Evolutionary conservation across 2,888 invertebrate genomes (phyloP).

Genomic region (Ypsolopha scabrella): DNA sequence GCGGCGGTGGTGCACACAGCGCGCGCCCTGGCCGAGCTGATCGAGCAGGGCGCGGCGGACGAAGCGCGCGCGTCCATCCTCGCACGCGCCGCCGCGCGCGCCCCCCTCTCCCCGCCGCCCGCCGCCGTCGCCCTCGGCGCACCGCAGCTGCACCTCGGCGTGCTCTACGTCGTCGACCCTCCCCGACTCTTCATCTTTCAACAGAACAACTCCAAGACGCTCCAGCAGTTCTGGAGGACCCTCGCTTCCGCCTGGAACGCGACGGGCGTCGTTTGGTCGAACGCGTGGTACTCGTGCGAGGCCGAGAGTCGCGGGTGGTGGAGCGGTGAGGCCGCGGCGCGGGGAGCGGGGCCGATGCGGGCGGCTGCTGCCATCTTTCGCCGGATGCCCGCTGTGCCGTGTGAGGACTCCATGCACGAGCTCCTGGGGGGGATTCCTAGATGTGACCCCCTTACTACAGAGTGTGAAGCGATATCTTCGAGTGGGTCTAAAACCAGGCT

Average conservation of each 20-base stretch:
- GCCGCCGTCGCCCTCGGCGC: constrained; percentile 62
- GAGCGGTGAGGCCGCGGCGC: constrained; percentile 59
- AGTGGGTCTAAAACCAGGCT: constrained; percentile 24
- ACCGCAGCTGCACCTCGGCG: constrained; percentile 59
- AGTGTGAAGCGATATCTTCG: constrained; percentile 43
- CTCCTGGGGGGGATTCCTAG: constrained; percentile 72
- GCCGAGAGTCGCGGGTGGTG: constrained; percentile 43
- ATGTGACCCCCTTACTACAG: constrained; percentile 44
- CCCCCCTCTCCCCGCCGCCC: constrained; percentile 46
- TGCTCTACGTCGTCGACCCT: constrained; percentile 53
- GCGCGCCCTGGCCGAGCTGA: constrained; percentile 55
- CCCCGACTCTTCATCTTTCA: constrained; percentile 52
- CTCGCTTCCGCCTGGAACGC: constrained; percentile 63
- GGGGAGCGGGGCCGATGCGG: constrained; percentile 46
- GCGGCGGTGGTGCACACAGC: constrained; percentile 54
- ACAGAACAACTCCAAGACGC: constrained; percentile 57
- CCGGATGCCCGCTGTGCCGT: constrained; percentile 76
- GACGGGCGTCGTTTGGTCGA: constrained; percentile 53
- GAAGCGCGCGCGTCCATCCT: constrained; percentile 49
- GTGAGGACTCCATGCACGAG: constrained; percentile 76
- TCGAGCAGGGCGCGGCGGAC: constrained; percentile 47
- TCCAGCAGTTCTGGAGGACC: constrained; percentile 68
- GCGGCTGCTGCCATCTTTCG: constrained; percentile 74
- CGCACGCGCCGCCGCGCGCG: constrained; percentile 52
- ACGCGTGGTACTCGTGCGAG: constrained; percentile 60